A percentile compares a stretch with the other conserved stretches of the same genome.
These are phyloP conservation scores for Ophioninae sp. DNA, from an alignment of 2,888 invertebrate genomes.

Conservation along the genomic window DNA sequence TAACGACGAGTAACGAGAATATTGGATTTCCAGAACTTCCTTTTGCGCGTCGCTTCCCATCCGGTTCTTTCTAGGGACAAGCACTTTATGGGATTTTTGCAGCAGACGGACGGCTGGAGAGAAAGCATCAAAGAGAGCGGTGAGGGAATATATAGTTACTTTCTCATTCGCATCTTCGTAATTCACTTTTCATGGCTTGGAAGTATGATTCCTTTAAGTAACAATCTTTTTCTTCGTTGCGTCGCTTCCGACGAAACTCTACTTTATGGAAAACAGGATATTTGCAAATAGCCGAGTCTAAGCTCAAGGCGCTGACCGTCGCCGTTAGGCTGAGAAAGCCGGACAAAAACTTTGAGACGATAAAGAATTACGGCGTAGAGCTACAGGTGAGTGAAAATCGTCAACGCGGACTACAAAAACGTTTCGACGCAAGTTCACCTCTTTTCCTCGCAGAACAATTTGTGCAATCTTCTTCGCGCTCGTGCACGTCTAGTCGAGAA, in stretches of 20 bases:
- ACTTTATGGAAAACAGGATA: constrained; percentile 83
- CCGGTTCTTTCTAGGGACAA: constrained; percentile 88
- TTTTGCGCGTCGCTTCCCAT: constrained; percentile 89
- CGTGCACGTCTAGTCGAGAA: constrained; percentile 88
- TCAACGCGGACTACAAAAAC: constrained; percentile 82
- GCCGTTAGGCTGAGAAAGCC: constrained; percentile 88
- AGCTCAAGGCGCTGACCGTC: constrained; percentile 88
- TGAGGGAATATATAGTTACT: constrained; percentile 70
- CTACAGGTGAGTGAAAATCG: constrained; percentile 83
- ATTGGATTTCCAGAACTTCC: constrained; percentile 83
- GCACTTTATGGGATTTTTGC: constrained; percentile 89
- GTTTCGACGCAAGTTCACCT: constrained; percentile 74
- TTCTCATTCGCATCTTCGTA: neutral
- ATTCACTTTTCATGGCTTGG: neutral
- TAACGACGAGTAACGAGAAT: neutral
- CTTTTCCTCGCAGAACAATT: constrained; percentile 75
- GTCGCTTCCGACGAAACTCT: neutral
- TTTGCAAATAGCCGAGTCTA: constrained; percentile 89
- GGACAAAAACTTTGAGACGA: constrained; percentile 87
- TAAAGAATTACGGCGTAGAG: constrained; percentile 89
- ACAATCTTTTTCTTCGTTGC: neutral
- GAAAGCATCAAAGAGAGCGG: constrained; percentile 89
- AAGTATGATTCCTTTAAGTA: neutral
- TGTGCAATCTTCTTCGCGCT: constrained; percentile 79
- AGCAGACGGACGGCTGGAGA: constrained; percentile 90